Conservation (phyloP, 2,888 invertebrate genomes). For the Dasypolia templi region DNA sequence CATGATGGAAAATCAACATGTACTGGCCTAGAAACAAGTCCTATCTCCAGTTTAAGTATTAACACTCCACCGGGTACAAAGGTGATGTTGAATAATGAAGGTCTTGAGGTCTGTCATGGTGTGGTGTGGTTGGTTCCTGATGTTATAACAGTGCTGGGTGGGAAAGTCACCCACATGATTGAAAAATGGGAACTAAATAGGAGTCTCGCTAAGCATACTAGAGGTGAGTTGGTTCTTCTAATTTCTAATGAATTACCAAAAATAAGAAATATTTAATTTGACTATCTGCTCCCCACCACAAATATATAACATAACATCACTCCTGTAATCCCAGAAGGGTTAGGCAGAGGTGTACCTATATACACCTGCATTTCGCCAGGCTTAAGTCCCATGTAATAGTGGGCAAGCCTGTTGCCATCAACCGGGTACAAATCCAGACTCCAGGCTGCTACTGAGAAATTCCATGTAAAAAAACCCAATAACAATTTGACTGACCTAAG, state of each 20-base stretch:
- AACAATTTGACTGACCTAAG: no score
- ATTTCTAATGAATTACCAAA: not conserved
- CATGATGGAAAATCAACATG: conserved; percentile 96
- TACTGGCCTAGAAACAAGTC: conserved; percentile 94
- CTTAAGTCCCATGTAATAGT: no score
- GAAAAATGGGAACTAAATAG: conserved; percentile 96
- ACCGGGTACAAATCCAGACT: no score
- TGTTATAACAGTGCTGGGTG: conserved; percentile 94
- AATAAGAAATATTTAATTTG: not conserved
- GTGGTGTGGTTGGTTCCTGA: conserved; percentile 93
- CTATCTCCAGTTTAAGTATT: conserved; percentile 92
- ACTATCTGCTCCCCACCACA: not conserved
- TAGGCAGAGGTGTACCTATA: no score
- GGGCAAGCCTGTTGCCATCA: no score
- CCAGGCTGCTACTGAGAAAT: no score
- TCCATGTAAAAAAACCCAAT: no score
- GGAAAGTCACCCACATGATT: conserved; percentile 94
- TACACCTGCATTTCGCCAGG: no score
- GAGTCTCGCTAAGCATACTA: conserved; percentile 91
- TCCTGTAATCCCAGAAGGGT: no score
- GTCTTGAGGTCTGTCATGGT: conserved; percentile 92
- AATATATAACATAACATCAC: no score
- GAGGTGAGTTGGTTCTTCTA: conserved; percentile 79
- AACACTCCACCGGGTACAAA: conserved; percentile 98
- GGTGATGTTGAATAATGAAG: conserved; percentile 88